These are phyloP conservation scores for Drosophila prolongata DNA, from an alignment of 2,888 invertebrate genomes.

Conservation along the genomic window DNA sequence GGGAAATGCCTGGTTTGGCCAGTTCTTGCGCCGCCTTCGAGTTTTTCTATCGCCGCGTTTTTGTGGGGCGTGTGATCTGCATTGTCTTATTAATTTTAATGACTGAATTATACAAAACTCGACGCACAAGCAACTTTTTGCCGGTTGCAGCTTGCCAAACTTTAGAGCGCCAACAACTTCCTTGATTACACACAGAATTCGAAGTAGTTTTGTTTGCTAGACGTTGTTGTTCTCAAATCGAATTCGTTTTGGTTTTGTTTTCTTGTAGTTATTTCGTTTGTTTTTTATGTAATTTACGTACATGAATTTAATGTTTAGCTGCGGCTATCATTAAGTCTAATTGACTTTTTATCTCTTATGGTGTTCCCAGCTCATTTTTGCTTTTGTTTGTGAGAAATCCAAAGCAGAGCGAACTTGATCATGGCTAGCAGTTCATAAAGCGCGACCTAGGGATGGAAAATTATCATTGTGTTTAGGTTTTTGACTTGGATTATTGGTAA, in stretches of 20 bases:
- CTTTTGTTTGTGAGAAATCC: slow-evolving; percentile 30
- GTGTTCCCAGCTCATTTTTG: slow-evolving; percentile 48
- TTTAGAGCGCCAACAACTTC: slow-evolving; percentile 56
- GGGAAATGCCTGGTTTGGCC: slow-evolving; percentile 32
- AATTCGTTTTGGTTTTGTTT: slow-evolving; percentile 38
- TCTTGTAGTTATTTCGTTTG: slow-evolving; percentile 19
- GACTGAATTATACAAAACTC: slow-evolving; percentile 52
- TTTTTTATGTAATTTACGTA: slow-evolving; percentile 41
- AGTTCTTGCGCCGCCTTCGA: slow-evolving; percentile 31
- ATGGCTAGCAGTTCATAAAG: slow-evolving; percentile 15
- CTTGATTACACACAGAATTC: slow-evolving; percentile 70
- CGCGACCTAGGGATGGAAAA: slow-evolving; percentile 20
- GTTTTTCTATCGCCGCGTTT: slow-evolving; percentile 5
- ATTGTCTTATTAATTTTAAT: slow-evolving; percentile 73
- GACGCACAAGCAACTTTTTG: slow-evolving; percentile 38
- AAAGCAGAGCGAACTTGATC: slow-evolving; percentile 17
- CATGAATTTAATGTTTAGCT: slow-evolving; percentile 66
- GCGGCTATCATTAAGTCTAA: slow-evolving; percentile 78
- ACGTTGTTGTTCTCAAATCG: slow-evolving; percentile 16
- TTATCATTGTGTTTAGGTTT: too few species aligned
- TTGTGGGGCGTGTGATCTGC: slow-evolving; percentile 50
- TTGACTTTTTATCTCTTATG: slow-evolving; percentile 71
- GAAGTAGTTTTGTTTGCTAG: slow-evolving; percentile 18
- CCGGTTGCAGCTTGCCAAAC: slow-evolving; percentile 37
- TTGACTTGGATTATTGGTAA: too few species aligned